Evolutionary conservation across 2,888 invertebrate genomes (phyloP).

Genomic region (Drosophila ustulata): DNA sequence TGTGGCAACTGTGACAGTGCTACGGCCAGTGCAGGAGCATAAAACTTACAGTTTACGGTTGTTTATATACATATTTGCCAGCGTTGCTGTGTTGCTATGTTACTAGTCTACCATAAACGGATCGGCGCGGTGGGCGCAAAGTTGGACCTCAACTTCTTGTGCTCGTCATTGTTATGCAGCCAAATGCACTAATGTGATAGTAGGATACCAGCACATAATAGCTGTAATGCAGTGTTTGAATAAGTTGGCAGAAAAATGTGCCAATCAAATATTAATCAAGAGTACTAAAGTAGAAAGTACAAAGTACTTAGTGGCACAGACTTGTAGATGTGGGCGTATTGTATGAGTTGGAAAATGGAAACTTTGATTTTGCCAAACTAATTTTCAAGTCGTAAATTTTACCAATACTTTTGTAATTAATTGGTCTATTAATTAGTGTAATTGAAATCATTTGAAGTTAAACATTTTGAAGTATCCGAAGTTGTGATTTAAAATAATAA

Average conservation of each 20-base stretch:
- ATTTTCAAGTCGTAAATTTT: no score
- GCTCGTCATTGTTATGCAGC: slow-evolving; percentile 54
- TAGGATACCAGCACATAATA: slow-evolving; percentile 25
- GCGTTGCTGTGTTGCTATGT: background rate
- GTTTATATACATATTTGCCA: slow-evolving; percentile 31
- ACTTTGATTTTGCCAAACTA: background rate
- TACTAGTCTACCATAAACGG: slow-evolving; percentile 21
- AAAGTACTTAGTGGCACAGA: slow-evolving; percentile 7
- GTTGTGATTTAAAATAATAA: no score
- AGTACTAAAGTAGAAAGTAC: slow-evolving; percentile 13
- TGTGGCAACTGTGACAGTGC: slow-evolving; percentile 6
- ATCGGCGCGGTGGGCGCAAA: slow-evolving; percentile 18
- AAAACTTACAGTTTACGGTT: slow-evolving; percentile 54
- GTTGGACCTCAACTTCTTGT: slow-evolving; percentile 32
- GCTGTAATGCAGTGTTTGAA: slow-evolving; percentile 7
- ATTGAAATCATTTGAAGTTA: no score
- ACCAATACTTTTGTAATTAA: no score
- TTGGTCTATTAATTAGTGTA: no score
- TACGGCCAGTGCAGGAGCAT: slow-evolving; percentile 39
- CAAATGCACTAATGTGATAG: slow-evolving; percentile 61
- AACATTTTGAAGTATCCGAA: no score
- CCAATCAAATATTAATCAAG: slow-evolving; percentile 53
- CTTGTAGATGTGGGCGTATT: background rate
- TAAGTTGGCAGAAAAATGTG: slow-evolving; percentile 18
- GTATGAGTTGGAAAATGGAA: background rate